A percentile compares a stretch with the other conserved stretches of the same genome.
These are phyloP conservation scores for Pelobates fuscus DNA, from an alignment of 2,113 vertebrate species.

Conservation along the genomic window DNA sequence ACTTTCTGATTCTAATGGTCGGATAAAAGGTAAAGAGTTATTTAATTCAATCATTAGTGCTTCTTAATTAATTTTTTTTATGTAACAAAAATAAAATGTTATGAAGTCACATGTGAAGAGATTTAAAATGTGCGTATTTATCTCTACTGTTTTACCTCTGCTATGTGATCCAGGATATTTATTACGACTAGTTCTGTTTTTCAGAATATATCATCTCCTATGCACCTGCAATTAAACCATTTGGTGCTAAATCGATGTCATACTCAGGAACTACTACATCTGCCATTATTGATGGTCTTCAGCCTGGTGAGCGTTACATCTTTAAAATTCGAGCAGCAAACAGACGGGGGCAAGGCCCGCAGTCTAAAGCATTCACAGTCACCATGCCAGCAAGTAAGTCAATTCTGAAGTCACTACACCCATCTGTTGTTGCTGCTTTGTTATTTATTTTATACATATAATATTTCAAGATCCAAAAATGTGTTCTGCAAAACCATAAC, in stretches of 20 bases:
- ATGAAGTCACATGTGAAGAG: too few relatives aligned
- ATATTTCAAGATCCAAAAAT: conserved; percentile 11
- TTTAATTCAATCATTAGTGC: too few relatives aligned
- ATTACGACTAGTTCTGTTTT: conserved; percentile 11
- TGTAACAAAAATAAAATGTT: too few relatives aligned
- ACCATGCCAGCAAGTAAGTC: conserved; percentile 85
- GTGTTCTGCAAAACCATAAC: not conserved
- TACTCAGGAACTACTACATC: conserved; percentile 82
- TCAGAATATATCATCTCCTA: conserved; percentile 98
- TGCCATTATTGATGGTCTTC: conserved; percentile 86
- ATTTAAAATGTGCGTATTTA: too few relatives aligned
- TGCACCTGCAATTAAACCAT: conserved; percentile 94
- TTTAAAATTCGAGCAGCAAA: conserved; percentile 96
- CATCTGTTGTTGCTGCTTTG: conserved; percentile 10
- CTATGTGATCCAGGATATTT: too few relatives aligned
- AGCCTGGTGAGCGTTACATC: conserved; percentile 91
- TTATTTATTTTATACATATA: not conserved
- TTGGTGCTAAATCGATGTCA: conserved; percentile 90
- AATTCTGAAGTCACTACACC: not conserved
- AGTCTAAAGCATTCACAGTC: conserved; percentile 90
- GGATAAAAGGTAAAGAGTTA: conserved; percentile 83
- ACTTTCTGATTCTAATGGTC: conserved; percentile 86
- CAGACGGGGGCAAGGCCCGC: conserved; percentile 89
- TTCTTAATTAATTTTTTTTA: too few relatives aligned
- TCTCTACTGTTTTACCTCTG: too few relatives aligned